A percentile compares a stretch with the other conserved stretches of the same genome.
Conservation (phyloP, 2,888 invertebrate species). For the Zaprionus obscuricornis region DNA sequence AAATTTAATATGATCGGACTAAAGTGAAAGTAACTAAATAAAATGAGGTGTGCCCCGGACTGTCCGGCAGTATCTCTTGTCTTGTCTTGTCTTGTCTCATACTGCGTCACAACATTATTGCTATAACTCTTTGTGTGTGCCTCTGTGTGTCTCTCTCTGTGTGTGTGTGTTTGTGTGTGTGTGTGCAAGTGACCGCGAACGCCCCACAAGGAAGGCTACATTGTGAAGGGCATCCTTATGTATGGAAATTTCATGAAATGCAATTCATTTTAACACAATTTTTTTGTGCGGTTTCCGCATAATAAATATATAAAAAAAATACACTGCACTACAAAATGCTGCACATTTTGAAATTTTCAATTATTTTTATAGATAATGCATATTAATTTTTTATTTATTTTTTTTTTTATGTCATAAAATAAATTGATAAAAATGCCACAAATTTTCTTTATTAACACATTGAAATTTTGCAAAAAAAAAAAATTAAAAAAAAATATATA, state of each 20-base stretch:
- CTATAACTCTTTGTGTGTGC: background rate
- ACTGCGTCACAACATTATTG: too few species aligned
- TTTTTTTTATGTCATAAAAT: conserved; percentile 1
- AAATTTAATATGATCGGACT: conserved; percentile 76
- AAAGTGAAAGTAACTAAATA: conserved; percentile 72
- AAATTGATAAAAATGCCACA: too few species aligned
- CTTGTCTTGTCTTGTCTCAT: too few species aligned
- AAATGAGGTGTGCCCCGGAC: conserved; percentile 56
- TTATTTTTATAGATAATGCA: conserved; percentile 10
- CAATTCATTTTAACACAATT: conserved; percentile 70
- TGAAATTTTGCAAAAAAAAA: too few species aligned
- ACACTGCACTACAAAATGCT: conserved; percentile 40
- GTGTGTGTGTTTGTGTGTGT: conserved; percentile 20
- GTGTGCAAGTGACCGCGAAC: conserved; percentile 69
- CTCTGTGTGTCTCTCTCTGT: background rate
- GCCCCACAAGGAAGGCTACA: conserved; percentile 73
- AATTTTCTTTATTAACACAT: too few species aligned
- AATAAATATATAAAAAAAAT: conserved; percentile 41
- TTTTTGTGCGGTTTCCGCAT: conserved; percentile 74
- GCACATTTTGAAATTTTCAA: background rate
- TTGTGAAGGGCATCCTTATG: conserved; percentile 74
- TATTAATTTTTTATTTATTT: background rate
- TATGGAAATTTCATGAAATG: conserved; percentile 72
- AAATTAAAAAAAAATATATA: too few species aligned
- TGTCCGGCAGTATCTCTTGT: too few species aligned